Percentiles rank a stretch among this genome's conserved stretches.
Evolutionary conservation across 2,888 invertebrate species (phyloP).

Genomic region (Andrena hattorfiana): DNA sequence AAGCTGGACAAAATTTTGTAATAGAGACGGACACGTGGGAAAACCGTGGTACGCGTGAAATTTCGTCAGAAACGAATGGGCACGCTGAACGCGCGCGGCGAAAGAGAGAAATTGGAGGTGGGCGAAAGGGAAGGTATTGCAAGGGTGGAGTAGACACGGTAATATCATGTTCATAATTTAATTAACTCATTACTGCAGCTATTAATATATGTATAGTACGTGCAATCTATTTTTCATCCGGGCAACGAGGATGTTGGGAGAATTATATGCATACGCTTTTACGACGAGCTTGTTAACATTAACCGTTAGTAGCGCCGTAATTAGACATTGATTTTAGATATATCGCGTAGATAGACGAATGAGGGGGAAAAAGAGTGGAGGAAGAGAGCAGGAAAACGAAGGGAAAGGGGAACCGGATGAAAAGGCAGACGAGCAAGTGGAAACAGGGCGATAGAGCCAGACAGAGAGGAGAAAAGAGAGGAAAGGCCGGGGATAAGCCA

Average conservation of each 20-base stretch:
- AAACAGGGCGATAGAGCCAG: not conserved
- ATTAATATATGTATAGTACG: not conserved
- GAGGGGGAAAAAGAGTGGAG: too few relatives aligned
- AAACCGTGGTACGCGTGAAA: not conserved
- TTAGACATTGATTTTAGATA: not conserved
- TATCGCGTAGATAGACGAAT: too few relatives aligned
- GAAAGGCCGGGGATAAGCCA: not conserved
- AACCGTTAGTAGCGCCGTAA: constrained; percentile 2
- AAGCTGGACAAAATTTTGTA: constrained; percentile 16
- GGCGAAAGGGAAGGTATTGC: not conserved
- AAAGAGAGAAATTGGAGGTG: not conserved
- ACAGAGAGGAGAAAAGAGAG: not conserved
- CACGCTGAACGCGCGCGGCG: constrained; percentile 2
- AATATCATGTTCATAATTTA: not conserved
- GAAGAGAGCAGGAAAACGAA: too few relatives aligned
- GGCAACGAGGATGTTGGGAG: not conserved
- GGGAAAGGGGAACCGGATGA: not conserved
- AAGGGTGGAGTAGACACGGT: not conserved
- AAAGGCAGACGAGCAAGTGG: not conserved
- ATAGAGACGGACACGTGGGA: constrained; percentile 22
- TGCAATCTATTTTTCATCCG: constrained; percentile 2
- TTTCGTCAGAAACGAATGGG: not conserved
- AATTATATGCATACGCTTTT: not conserved
- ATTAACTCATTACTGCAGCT: not conserved
- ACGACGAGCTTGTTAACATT: not conserved